These are phyloP conservation scores for Micronisus gabar DNA, from an alignment of 2,113 vertebrate species.

Conservation along the genomic window DNA sequence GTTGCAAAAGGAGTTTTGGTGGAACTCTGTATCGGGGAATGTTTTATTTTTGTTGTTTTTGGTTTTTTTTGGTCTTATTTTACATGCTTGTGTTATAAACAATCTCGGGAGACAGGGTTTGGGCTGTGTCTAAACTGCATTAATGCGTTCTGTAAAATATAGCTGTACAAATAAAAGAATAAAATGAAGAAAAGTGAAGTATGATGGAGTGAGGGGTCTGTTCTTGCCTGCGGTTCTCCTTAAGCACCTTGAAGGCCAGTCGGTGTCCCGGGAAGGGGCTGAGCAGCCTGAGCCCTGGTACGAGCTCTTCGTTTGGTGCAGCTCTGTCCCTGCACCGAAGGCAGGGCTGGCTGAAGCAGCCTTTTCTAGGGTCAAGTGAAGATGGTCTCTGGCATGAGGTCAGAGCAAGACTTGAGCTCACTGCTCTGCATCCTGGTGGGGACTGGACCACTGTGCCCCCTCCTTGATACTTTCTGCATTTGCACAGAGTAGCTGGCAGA, in stretches of 20 bases:
- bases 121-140: conserved; percentile 90
- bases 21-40: conserved; percentile 71
- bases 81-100: conserved; percentile 82
- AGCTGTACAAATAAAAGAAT: conserved; percentile 99
- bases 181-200: conserved; percentile 83
- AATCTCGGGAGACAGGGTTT: conserved; percentile 88
- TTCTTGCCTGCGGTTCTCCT: background rate
- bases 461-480: background rate
- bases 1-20: conserved; percentile 70
- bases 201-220: background rate
- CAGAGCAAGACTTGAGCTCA: accelerated
- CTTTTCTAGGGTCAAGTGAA: accelerated
- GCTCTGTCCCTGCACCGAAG: background rate
- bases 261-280: background rate
- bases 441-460: background rate
- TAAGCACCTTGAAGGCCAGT: background rate
- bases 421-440: background rate
- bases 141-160: conserved; percentile 91
- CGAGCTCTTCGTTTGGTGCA: background rate
- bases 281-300: accelerated
- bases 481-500: background rate
- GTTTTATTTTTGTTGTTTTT: conserved; percentile 18
- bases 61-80: conserved; percentile 65
- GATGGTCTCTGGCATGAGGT: background rate
- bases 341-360: background rate